These are phyloP conservation scores for Cervus canadensis DNA, from an alignment of 2,113 vertebrate species.

Conservation along the genomic window DNA sequence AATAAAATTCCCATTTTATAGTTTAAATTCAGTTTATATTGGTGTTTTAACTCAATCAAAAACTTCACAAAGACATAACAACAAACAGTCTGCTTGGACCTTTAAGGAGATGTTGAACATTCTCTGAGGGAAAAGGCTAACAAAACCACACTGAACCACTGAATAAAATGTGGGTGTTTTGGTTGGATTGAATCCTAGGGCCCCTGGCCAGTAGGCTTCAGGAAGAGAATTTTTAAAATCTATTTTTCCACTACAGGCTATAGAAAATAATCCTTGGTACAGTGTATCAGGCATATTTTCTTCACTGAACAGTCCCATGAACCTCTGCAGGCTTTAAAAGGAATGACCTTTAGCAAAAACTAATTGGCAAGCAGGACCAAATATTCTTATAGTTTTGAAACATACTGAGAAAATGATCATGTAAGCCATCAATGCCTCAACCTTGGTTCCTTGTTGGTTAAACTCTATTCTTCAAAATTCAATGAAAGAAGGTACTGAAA, in stretches of 20 bases:
- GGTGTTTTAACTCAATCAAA: conserved; percentile 2
- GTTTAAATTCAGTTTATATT: conserved; percentile 25
- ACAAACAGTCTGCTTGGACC: neutral
- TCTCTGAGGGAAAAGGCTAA: neutral
- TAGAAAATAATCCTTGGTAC: neutral
- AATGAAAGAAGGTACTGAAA: neutral
- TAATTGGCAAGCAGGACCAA: neutral
- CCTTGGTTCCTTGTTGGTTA: neutral
- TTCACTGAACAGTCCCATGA: neutral
- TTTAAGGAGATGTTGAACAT: neutral
- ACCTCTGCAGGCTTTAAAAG: neutral
- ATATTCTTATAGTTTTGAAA: neutral
- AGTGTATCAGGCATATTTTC: neutral
- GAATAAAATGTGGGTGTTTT: neutral
- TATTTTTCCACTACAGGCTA: neutral
- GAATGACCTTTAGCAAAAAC: neutral
- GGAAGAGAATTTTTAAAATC: neutral
- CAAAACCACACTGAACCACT: neutral
- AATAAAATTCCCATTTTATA: neutral
- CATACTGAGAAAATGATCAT: neutral
- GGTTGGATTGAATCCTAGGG: neutral
- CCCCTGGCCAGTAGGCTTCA: neutral
- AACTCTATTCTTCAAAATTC: neutral
- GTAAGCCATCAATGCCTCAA: neutral
- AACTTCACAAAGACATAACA: conserved; percentile 29